phyloP scores from a whole-genome alignment of 92 coral and sea anemone genomes.

The Zoanthus sansibaricus region DNA sequence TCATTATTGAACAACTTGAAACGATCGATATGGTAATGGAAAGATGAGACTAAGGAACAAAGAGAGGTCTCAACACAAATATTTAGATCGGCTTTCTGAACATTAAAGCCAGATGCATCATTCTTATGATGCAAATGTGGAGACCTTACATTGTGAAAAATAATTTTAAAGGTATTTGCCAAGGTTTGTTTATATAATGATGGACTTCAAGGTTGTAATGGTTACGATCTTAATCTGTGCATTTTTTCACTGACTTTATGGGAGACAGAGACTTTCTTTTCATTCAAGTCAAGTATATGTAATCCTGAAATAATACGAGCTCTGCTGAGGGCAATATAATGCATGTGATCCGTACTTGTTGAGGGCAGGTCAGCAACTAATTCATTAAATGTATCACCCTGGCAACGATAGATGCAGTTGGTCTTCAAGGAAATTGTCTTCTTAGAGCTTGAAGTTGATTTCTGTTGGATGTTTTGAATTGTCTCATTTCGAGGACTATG shows the following conservation, averaged over 20 bases:
- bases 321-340: constrained; percentile 48
- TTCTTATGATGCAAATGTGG: neutral
- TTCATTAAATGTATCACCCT: neutral
- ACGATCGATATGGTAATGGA: neutral
- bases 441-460: neutral
- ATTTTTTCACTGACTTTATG: constrained; percentile 20
- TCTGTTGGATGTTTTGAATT: neutral
- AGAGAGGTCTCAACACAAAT: neutral
- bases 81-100: neutral
- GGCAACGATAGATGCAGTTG: neutral
- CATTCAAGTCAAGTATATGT: constrained; percentile 33
- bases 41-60: neutral
- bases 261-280: constrained; percentile 23
- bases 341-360: neutral
- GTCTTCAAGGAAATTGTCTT: neutral
- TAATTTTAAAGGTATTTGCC: neutral
- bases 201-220: neutral
- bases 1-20: constrained; percentile 51
- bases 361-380: neutral
- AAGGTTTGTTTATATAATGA: too few species aligned
- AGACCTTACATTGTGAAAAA: neutral
- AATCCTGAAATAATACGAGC: constrained; percentile 24
- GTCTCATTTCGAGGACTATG: neutral
- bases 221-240: neutral
- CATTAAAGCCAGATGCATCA: neutral